These are phyloP conservation scores for Ricordea florida DNA, from an alignment of 92 coral and sea anemone genomes.

Conservation along the genomic window DNA sequence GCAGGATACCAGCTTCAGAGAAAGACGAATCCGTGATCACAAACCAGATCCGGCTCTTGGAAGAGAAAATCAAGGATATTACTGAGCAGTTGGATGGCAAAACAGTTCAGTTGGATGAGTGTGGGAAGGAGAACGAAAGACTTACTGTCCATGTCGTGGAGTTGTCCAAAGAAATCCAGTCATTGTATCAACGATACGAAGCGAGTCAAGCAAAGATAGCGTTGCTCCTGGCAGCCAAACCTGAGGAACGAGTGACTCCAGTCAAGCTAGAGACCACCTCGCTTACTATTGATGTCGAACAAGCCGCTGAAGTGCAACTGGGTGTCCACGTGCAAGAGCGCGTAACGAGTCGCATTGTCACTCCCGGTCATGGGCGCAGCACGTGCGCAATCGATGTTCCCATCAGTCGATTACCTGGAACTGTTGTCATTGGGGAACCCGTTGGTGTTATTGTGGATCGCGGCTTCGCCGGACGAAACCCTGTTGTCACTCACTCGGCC, in stretches of 20 bases:
- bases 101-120: slow-evolving; percentile 40
- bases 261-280: slow-evolving; percentile 50
- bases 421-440: slow-evolving; percentile 66
- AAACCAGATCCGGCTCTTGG: slow-evolving; percentile 22
- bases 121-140: slow-evolving; percentile 52
- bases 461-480: neutral
- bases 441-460: slow-evolving; percentile 59
- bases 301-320: slow-evolving; percentile 52
- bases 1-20: slow-evolving; percentile 40
- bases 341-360: slow-evolving; percentile 43
- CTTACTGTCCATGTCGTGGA: slow-evolving; percentile 54
- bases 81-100: slow-evolving; percentile 57
- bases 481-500: slow-evolving; percentile 10
- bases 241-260: slow-evolving; percentile 37
- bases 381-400: slow-evolving; percentile 52
- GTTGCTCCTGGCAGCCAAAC: slow-evolving; percentile 28
- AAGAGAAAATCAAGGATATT: slow-evolving; percentile 23
- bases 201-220: slow-evolving; percentile 14
- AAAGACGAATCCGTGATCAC: slow-evolving; percentile 27
- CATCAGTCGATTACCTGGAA: slow-evolving; percentile 63
- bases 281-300: slow-evolving; percentile 53
- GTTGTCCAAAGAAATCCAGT: slow-evolving; percentile 35
- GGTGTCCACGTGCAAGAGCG: slow-evolving; percentile 64
- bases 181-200: slow-evolving; percentile 28
- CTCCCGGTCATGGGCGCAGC: slow-evolving; percentile 46